Base-by-base conservation (phyloP, 2,797 vertebrate species). In the Alcedo quadribrachys region DNA sequence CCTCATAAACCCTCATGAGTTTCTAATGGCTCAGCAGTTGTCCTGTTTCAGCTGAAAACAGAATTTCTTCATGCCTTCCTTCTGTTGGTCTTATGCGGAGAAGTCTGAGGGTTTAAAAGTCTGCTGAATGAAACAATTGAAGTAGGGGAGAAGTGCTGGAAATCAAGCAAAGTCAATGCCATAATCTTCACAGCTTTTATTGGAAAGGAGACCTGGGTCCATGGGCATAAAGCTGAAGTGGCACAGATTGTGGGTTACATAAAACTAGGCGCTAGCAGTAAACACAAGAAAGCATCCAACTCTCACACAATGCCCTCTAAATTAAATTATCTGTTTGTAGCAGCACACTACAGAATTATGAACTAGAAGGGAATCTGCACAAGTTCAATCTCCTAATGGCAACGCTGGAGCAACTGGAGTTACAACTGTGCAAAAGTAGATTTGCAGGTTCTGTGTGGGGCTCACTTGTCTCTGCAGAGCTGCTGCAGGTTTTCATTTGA, bases 21-120 rank as follows among this genome's bases (percentile, higher is more conserved):
- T 88, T 89, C 79, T 82, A 80, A 46, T 33, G 62, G 42, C 57
- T 92, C 71, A 93, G 65, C 33, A 85, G 71, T 32, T 89, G 27
- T 40, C 42, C 68, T 82, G 20, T 20, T 61, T 77, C 65, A 93
- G 24, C 24, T 65, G 61, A 88, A 81, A 88, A 91, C 4, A 30
- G 40, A n/a, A 70, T 88, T 94, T 77, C 22, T 75, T 71, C 46
- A 57, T 74, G 80, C 37, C 20, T 84, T 84, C 21, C 15, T 74
- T 45, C 5, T 67, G 35, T 32, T 87, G 43, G 15, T 78, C 37
- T 74, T 69, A 68, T 17, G 27, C 18, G 57, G 28, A 80, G 67
- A 81, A 88, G 3, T 35, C 8, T 54, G 25, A 76, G 50, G 12
- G 12, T 46, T 89, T 81, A 37, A 93, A 63, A 67, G 6, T 45